phyloP scores from a whole-genome alignment of 92 coral and sea anemone genomes.

The Muricea muricata region DNA sequence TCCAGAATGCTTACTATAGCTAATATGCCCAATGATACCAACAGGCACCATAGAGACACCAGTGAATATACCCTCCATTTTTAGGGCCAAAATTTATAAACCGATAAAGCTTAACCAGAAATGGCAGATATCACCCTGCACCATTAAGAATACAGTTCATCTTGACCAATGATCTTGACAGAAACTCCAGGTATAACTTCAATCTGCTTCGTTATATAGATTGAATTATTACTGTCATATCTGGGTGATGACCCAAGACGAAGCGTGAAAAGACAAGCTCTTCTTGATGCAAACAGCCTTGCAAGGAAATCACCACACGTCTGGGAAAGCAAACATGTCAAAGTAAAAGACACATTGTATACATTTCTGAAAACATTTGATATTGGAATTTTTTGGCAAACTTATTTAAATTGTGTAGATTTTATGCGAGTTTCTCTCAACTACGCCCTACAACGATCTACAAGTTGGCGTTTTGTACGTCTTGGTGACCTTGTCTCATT shows the following conservation, averaged over 20 bases:
- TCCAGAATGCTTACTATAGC: no score
- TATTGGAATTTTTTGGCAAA: no score
- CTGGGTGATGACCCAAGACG: constrained; percentile 86
- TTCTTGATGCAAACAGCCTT: constrained; percentile 79
- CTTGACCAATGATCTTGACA: no score
- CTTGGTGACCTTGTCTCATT: constrained; percentile 81
- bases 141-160: no score
- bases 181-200: no score
- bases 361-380: background rate
- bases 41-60: no score
- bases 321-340: constrained; percentile 77
- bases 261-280: constrained; percentile 76
- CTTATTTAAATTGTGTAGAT: constrained; percentile 55
- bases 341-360: constrained; percentile 77
- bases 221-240: constrained; percentile 77
- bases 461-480: constrained; percentile 76
- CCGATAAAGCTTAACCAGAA: no score
- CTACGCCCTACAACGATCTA: constrained; percentile 71
- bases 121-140: no score
- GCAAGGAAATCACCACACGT: constrained; percentile 90
- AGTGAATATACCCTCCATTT: no score
- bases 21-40: no score
- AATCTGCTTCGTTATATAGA: constrained; percentile 28
- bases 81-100: no score
- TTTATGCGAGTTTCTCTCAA: constrained; percentile 80